Percentiles rank a stretch among this genome's conserved stretches.
Conservation (phyloP, 2,797 vertebrate genomes). For the Mormyrus proboscirostris region DNA sequence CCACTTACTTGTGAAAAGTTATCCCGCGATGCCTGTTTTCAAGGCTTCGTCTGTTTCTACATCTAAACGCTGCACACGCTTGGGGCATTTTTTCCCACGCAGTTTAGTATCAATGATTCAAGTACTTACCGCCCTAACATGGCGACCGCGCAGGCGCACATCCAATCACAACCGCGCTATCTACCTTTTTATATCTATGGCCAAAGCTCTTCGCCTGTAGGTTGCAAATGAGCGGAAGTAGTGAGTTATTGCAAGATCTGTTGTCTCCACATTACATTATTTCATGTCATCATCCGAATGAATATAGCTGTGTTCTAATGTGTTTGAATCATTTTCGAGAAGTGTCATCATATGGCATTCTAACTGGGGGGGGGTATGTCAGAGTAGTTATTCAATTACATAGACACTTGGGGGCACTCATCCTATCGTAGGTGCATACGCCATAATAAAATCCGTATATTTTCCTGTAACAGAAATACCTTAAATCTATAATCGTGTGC, state of each 20-base stretch:
- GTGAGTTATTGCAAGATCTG: background rate
- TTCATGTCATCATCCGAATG: background rate
- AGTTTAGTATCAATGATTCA: background rate
- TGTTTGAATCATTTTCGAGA: background rate
- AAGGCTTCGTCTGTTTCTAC: background rate
- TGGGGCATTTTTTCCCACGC: background rate
- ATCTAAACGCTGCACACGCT: background rate
- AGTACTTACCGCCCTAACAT: background rate
- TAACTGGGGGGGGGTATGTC: background rate
- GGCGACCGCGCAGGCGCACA: background rate
- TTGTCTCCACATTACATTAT: background rate
- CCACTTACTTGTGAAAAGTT: background rate
- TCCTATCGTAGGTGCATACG: background rate
- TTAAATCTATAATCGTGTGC: background rate
- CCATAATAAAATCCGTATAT: background rate
- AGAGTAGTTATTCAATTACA: background rate
- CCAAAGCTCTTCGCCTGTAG: background rate
- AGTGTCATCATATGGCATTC: background rate
- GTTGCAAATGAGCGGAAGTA: background rate
- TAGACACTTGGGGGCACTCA: background rate
- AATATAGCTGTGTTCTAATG: background rate
- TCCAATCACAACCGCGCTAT: background rate
- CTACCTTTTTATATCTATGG: background rate
- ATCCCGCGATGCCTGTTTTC: background rate
- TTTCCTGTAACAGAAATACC: background rate